Conservation (phyloP, 2,797 vertebrate genomes). For the Acipenser ruthenus region DNA sequence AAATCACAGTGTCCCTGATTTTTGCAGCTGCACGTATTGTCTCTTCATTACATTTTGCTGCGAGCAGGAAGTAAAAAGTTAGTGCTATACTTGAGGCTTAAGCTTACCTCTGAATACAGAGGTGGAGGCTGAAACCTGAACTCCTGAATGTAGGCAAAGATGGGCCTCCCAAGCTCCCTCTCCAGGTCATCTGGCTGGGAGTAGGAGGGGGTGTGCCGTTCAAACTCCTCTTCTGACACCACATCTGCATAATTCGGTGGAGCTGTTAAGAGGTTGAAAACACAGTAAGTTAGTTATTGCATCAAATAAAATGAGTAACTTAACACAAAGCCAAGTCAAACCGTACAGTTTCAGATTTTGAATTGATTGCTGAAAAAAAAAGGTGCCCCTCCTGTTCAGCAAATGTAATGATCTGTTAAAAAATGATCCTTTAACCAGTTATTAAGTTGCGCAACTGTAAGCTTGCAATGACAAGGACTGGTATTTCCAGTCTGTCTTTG, state of each 20-base stretch:
- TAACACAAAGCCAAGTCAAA: too few relatives aligned
- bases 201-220: slow-evolving; percentile 41
- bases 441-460: too few relatives aligned
- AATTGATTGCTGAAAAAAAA: too few relatives aligned
- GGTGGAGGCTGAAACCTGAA: slow-evolving; percentile 70
- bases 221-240: slow-evolving; percentile 63
- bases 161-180: slow-evolving; percentile 46
- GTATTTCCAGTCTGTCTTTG: too few relatives aligned
- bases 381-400: too few relatives aligned
- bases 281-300: too few relatives aligned
- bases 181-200: slow-evolving; percentile 40
- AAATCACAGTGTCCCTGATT: neutral
- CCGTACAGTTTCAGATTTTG: too few relatives aligned
- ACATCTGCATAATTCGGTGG: slow-evolving; percentile 72
- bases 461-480: too few relatives aligned
- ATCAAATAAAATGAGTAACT: too few relatives aligned
- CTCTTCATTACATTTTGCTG: neutral
- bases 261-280: slow-evolving; percentile 33
- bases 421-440: too few relatives aligned
- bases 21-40: neutral
- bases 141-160: slow-evolving; percentile 61
- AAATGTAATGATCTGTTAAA: too few relatives aligned
- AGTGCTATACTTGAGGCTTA: slow-evolving; percentile 4
- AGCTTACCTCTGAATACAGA: slow-evolving; percentile 68
- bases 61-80: too few relatives aligned